Percentiles rank a stretch among this genome's conserved stretches.
Conservation (phyloP, 2,888 invertebrate genomes). For the Thysanoteuthis rhombus region DNA sequence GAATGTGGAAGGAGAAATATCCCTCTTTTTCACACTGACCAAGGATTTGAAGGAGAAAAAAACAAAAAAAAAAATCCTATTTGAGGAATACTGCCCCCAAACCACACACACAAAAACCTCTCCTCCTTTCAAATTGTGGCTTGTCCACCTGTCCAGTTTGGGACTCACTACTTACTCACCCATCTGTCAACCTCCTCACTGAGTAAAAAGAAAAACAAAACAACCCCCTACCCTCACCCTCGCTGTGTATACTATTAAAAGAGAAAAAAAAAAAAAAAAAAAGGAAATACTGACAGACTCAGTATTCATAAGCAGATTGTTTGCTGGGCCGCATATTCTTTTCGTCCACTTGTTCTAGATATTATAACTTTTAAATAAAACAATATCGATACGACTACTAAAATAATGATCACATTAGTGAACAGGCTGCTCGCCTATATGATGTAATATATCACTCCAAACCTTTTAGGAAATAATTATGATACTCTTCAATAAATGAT, state of each 20-base stretch:
- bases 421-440: not conserved
- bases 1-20: not conserved
- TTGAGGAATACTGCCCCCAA: not conserved
- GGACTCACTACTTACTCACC: not conserved
- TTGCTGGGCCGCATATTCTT: conserved; percentile 24
- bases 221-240: not conserved
- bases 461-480: not conserved
- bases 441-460: conserved; percentile 30
- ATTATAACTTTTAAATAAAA: not conserved
- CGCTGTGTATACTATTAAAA: not conserved
- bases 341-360: conserved; percentile 30
- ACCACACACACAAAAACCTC: too few relatives aligned
- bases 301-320: conserved; percentile 27
- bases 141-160: not conserved
- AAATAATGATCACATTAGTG: conserved; percentile 29
- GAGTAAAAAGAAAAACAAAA: not conserved
- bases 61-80: too few relatives aligned
- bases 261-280: not conserved
- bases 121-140: not conserved
- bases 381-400: conserved; percentile 13
- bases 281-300: not conserved
- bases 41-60: not conserved
- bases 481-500: conserved; percentile 22
- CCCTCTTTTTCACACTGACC: not conserved
- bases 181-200: not conserved